Conservation (phyloP, 2,113 vertebrate species). For the Dipodomys merriami region DNA sequence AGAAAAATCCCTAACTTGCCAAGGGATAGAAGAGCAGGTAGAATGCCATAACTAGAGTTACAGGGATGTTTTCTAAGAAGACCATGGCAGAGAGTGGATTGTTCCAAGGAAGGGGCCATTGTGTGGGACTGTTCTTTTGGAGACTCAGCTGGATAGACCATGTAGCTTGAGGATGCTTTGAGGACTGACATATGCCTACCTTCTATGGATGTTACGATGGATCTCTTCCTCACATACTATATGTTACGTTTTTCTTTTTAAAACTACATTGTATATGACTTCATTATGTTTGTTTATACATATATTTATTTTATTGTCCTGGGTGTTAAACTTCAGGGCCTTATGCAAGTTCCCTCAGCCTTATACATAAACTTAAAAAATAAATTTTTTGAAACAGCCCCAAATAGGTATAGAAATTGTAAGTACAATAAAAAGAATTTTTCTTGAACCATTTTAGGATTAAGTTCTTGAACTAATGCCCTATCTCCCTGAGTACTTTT, state of each 20-base stretch:
- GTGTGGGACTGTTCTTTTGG: neutral
- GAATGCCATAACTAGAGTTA: neutral
- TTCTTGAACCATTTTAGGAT: conserved; percentile 37
- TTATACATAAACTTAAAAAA: neutral
- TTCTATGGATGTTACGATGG: neutral
- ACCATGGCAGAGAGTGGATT: too few species aligned
- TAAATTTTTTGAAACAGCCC: conserved; percentile 37
- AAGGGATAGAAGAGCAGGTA: neutral
- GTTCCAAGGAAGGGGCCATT: neutral
- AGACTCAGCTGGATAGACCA: neutral
- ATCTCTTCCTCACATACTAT: neutral
- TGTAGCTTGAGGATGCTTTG: neutral
- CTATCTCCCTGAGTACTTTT: conserved; percentile 31
- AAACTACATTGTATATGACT: neutral
- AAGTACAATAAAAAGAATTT: conserved; percentile 48
- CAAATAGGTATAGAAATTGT: conserved; percentile 47
- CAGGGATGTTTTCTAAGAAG: neutral
- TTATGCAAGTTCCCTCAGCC: neutral
- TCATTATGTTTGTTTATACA: neutral
- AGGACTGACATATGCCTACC: neutral
- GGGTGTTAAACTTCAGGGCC: neutral
- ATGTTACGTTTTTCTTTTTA: neutral
- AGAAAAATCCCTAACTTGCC: conserved; percentile 8
- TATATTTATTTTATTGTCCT: neutral
- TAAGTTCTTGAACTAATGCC: conserved; percentile 19